Conservation (phyloP, 1,140 invertebrate species). For the Hestina assimilis region DNA sequence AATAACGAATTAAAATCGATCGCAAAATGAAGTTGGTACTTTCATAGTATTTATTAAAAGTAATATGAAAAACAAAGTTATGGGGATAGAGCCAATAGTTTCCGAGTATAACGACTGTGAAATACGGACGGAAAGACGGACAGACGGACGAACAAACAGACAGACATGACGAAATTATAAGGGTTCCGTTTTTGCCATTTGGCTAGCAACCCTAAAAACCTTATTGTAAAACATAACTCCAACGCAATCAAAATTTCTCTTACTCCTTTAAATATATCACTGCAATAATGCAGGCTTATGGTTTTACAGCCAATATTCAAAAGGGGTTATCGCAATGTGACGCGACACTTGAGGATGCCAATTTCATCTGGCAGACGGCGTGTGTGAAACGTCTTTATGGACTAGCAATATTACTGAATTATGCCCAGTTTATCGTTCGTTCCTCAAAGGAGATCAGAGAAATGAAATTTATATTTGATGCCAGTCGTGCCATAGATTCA, state of each 20-base stretch:
- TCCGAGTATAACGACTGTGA: too few relatives aligned
- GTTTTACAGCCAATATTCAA: slow-evolving; percentile 12
- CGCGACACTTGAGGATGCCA: slow-evolving; percentile 7
- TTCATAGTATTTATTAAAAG: too few relatives aligned
- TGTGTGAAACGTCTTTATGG: slow-evolving; percentile 19
- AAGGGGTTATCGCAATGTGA: slow-evolving; percentile 13
- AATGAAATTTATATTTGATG: slow-evolving; percentile 12
- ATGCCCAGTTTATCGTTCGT: slow-evolving; percentile 14
- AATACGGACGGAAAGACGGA: too few relatives aligned
- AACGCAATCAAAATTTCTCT: not conserved
- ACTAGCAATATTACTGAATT: slow-evolving; percentile 17
- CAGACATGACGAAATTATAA: too few relatives aligned
- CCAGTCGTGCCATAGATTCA: not conserved
- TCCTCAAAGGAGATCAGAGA: slow-evolving; percentile 7
- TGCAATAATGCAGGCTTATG: not conserved
- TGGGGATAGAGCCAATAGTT: too few relatives aligned
- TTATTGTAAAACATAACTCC: too few relatives aligned
- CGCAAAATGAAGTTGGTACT: too few relatives aligned
- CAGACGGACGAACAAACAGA: too few relatives aligned
- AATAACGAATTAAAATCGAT: too few relatives aligned
- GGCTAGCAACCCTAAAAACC: too few relatives aligned
- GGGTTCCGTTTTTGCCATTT: too few relatives aligned
- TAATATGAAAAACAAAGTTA: too few relatives aligned
- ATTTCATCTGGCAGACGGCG: slow-evolving; percentile 11
- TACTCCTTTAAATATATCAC: not conserved